Evolutionary conservation across 2,888 invertebrate genomes (phyloP), one percentile per base, ranked within the genome.

Genomic region (Phaedon cochleariae): DNA sequence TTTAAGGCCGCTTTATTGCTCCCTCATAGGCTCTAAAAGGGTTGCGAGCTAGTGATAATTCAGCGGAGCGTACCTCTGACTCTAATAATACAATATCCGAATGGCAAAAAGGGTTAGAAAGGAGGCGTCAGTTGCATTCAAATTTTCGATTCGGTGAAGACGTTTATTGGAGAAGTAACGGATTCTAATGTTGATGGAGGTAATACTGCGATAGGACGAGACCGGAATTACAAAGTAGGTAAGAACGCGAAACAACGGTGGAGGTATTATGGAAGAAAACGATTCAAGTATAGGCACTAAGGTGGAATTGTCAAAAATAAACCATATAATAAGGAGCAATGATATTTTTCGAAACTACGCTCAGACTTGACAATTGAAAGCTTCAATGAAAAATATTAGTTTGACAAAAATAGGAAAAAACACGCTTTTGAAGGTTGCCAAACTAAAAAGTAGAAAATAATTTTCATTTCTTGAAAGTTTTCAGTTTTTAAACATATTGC

Each of bases 11-110:
- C 81, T 83, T 84, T 84, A 84, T 84, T 82, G 80, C 80, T 81
- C 84, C 83, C 84, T 79, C 79, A 83, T 81, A 82, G 83, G 81
- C 79, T 80, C 82, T 84, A 83, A 84, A 84, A 84, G 83, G 83
- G 84, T 84, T 84, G 82, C 80, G 73, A 1, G 73, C 74, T 78
- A 79, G 80, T 81, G 81, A 83, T 83, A 83, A 83, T 82, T 83
- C 80, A 81, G 76, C 76, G 77, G 77, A 78, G 73, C 74, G 72
- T 77, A 76, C 77, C 76, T 76, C 74, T 71, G 74, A 73, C 76
- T 75, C 74, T 74, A 73, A 71, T 71, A 72, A 74, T 73, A 72
- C 69, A 72, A 68, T 70, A 70, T 67, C 68, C 66, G 73, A 74
- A 74, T 74, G 70, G 65, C 72, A 73, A 74, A 73, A 66, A 66